Evolutionary conservation across 2,113 vertebrate species (phyloP).

Genomic region (Atlantisia rogersi): DNA sequence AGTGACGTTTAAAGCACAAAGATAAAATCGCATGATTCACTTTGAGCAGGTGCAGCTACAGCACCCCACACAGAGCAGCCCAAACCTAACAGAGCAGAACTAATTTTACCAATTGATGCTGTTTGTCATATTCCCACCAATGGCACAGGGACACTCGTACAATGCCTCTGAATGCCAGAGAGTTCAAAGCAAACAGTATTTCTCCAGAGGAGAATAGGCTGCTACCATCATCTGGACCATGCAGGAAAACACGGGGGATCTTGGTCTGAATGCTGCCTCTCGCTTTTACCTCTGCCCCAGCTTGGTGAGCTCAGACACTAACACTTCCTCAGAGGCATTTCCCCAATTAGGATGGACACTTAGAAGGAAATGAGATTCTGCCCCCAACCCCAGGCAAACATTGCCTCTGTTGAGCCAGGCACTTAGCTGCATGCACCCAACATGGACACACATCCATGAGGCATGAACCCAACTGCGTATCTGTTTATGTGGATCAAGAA

Average conservation of each 20-base stretch:
- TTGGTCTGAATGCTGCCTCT: background rate
- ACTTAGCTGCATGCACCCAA: background rate
- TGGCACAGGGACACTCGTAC: background rate
- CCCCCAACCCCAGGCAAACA: no score
- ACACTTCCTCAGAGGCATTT: background rate
- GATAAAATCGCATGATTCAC: background rate
- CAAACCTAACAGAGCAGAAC: background rate
- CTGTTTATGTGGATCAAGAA: rapidly evolving
- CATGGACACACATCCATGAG: background rate
- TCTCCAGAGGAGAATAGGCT: background rate
- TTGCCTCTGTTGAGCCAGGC: background rate
- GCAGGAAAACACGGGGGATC: background rate
- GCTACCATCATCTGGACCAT: background rate
- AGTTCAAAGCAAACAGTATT: background rate
- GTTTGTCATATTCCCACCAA: background rate
- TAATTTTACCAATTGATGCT: background rate
- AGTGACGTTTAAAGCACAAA: background rate
- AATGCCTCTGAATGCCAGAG: background rate
- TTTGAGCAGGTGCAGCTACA: background rate
- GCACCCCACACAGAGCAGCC: background rate
- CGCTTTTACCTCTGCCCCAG: background rate
- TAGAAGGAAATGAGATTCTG: rapidly evolving
- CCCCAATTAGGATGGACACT: background rate
- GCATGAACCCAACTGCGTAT: background rate
- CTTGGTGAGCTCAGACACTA: background rate